These are phyloP conservation scores for Camelus bactrianus DNA, from an alignment of 2,113 vertebrate species.

Conservation along the genomic window DNA sequence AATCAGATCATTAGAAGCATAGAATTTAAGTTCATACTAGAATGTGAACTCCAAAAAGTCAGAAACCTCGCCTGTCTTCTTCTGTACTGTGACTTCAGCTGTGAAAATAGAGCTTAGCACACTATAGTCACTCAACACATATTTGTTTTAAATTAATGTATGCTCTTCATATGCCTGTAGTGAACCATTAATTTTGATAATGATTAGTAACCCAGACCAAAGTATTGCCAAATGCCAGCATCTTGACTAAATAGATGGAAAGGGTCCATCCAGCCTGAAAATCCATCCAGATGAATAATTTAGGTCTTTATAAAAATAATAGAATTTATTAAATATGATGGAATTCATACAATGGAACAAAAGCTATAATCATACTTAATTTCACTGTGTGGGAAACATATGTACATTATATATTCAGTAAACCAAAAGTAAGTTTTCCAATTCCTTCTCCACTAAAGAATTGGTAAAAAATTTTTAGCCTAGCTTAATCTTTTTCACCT, in stretches of 20 bases:
- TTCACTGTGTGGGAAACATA: neutral
- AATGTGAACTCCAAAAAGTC: neutral
- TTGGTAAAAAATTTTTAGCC: neutral
- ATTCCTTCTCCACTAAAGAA: neutral
- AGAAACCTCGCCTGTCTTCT: neutral
- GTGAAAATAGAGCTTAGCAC: neutral
- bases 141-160: neutral
- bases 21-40: neutral
- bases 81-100: neutral
- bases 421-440: neutral
- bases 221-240: neutral
- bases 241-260: neutral
- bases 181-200: neutral
- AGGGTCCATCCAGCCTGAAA: neutral
- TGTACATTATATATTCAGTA: neutral
- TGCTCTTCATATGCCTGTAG: neutral
- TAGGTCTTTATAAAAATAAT: slow-evolving; percentile 21
- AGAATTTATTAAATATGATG: neutral
- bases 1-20: neutral
- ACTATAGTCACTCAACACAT: neutral
- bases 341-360: neutral
- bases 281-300: slow-evolving; percentile 6
- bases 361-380: slow-evolving; percentile 18
- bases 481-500: slow-evolving; percentile 10
- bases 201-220: neutral